Conservation (phyloP, 2,888 invertebrate genomes). For the Galerucella calmariensis region DNA sequence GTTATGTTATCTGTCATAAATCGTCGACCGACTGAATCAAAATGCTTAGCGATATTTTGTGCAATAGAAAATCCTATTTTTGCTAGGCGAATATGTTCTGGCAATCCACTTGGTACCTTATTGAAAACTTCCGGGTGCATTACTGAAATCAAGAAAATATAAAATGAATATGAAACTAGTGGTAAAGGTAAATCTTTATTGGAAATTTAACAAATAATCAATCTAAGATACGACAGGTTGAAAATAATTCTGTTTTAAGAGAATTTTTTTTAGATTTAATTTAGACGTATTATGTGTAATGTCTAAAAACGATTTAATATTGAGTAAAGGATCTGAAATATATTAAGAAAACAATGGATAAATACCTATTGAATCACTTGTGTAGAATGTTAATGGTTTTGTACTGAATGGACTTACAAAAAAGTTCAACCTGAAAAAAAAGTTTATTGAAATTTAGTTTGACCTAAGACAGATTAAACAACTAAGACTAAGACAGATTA, state of each 20-base stretch:
- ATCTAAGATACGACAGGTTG: too few relatives aligned
- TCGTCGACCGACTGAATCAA: conserved; percentile 31
- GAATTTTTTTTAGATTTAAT: too few relatives aligned
- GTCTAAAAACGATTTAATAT: too few relatives aligned
- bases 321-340: too few relatives aligned
- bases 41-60: conserved; percentile 34
- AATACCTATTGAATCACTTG: conserved; percentile 39
- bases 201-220: too few relatives aligned
- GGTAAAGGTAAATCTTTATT: too few relatives aligned
- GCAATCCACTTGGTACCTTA: conserved; percentile 8
- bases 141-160: conserved; percentile 22
- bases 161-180: too few relatives aligned
- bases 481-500: too few relatives aligned
- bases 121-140: conserved; percentile 35
- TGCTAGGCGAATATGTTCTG: conserved; percentile 33
- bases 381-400: conserved; percentile 32
- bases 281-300: too few relatives aligned
- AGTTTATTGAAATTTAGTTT: neutral
- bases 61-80: conserved; percentile 36
- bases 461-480: too few relatives aligned
- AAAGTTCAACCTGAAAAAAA: conserved; percentile 34
- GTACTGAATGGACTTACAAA: conserved; percentile 33
- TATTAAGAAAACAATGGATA: too few relatives aligned
- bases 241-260: too few relatives aligned
- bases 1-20: conserved; percentile 20